Evolutionary conservation across 2,888 invertebrate genomes (phyloP).

Genomic region (Leptothorax acervorum): DNA sequence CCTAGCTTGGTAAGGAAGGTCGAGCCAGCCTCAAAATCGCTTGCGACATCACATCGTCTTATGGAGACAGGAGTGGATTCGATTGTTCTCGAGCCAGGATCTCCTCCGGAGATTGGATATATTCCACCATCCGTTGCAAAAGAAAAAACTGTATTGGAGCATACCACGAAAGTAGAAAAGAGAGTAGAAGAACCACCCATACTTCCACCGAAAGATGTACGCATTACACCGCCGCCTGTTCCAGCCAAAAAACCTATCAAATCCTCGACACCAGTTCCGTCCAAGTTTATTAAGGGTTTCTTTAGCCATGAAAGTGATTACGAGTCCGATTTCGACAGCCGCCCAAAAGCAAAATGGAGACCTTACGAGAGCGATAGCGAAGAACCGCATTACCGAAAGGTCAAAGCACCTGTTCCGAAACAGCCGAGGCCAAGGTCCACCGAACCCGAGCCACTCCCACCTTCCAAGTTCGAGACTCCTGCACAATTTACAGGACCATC

Average conservation of each 20-base stretch:
- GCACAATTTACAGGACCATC: conserved; percentile 78
- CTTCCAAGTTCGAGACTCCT: conserved; percentile 87
- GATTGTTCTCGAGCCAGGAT: conserved; percentile 88
- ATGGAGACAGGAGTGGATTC: conserved; percentile 47
- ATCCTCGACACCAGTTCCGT: conserved; percentile 87
- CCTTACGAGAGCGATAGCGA: conserved; percentile 89
- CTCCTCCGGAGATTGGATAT: conserved; percentile 90
- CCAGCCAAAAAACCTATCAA: conserved; percentile 85
- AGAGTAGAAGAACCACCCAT: conserved; percentile 82
- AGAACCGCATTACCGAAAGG: conserved; percentile 87
- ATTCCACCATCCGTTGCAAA: conserved; percentile 87
- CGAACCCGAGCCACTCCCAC: conserved; percentile 87
- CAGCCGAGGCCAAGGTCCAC: conserved; percentile 87
- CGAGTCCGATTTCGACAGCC: conserved; percentile 89
- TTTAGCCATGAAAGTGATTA: conserved; percentile 88
- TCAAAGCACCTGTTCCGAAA: conserved; percentile 86
- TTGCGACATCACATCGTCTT: background rate
- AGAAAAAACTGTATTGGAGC: conserved; percentile 84
- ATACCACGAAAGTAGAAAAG: conserved; percentile 86
- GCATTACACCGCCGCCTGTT: conserved; percentile 84
- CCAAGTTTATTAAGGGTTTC: conserved; percentile 87
- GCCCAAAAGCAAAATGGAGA: conserved; percentile 87
- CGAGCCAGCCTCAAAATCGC: conserved; percentile 62
- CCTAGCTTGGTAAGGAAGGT: conserved; percentile 86
- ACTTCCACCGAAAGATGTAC: conserved; percentile 84